These are phyloP conservation scores for Cryptotis parvus DNA, from an alignment of 2,113 vertebrate species.

Conservation along the genomic window DNA sequence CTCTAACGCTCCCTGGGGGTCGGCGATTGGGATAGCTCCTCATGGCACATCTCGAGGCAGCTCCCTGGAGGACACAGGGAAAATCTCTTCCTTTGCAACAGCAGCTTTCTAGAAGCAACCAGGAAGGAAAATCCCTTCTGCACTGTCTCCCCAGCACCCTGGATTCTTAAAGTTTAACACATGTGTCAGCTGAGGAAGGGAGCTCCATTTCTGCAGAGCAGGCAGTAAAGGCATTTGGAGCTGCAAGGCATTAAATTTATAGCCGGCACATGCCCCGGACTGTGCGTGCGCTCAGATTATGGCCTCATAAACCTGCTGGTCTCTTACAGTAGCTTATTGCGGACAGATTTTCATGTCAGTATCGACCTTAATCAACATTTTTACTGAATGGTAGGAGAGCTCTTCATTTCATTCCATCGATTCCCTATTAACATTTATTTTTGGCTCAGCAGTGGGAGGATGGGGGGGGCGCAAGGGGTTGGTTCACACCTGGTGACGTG, in stretches of 20 bases:
- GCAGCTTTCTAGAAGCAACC: not conserved
- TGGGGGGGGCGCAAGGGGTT: no score
- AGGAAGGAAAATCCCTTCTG: not conserved
- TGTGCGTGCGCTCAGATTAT: not conserved
- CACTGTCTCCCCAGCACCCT: not conserved
- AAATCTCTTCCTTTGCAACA: no score
- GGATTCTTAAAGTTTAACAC: not conserved
- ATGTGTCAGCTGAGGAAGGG: not conserved
- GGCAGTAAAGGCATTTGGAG: constrained; percentile 8
- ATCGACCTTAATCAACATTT: no score
- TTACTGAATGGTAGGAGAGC: no score
- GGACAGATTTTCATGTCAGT: no score
- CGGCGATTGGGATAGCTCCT: not conserved
- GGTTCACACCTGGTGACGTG: no score
- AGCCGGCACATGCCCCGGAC: not conserved
- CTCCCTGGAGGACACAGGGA: not conserved
- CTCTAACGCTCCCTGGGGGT: not conserved
- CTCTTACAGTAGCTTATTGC: not conserved
- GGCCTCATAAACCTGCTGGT: not conserved
- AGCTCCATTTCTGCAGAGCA: constrained; percentile 2
- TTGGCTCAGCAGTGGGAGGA: no score
- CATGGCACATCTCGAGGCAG: not conserved
- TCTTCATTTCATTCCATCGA: no score
- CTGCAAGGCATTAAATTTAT: not conserved
- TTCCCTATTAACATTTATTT: no score